Evolutionary conservation across 2,797 vertebrate species (phyloP).

Genomic region (Carduelis carduelis): DNA sequence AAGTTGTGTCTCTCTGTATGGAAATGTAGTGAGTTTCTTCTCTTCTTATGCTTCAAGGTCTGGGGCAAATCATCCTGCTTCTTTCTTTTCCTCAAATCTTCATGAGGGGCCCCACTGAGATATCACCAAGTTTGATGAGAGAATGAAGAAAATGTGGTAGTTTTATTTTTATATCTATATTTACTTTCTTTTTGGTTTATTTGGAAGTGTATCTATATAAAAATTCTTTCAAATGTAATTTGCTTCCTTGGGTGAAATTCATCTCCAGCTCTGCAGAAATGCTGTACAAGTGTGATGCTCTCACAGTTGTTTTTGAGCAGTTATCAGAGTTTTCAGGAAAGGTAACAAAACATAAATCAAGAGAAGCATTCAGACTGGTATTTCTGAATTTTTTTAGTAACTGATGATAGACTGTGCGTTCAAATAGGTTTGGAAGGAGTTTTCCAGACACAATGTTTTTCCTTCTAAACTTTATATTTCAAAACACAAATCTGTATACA

Average conservation of each 20-base stretch:
- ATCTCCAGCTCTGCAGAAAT: not conserved
- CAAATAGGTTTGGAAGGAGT: not conserved
- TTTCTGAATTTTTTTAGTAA: constrained; percentile 44
- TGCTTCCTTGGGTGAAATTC: not conserved
- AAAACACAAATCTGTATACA: not conserved
- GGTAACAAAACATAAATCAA: not conserved
- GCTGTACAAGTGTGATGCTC: not conserved
- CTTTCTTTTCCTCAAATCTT: not conserved
- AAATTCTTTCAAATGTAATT: not conserved
- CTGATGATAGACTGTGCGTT: not conserved
- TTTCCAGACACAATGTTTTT: not conserved
- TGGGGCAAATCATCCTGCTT: not conserved
- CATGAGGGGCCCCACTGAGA: not conserved
- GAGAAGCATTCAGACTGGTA: not conserved
- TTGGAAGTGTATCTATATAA: not conserved
- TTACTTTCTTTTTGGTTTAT: not conserved
- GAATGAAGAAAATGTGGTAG: not conserved
- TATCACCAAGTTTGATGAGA: not conserved
- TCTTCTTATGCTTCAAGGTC: not conserved
- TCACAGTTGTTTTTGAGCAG: not conserved
- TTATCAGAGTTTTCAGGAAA: constrained; percentile 9
- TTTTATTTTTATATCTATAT: not conserved
- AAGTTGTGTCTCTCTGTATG: not conserved
- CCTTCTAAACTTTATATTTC: not conserved
- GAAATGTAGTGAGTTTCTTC: not conserved